Evolutionary conservation across 2,113 vertebrate genomes (phyloP), one percentile per base, ranked within the genome.

Genomic region (Neolamprologus ventralis): DNA sequence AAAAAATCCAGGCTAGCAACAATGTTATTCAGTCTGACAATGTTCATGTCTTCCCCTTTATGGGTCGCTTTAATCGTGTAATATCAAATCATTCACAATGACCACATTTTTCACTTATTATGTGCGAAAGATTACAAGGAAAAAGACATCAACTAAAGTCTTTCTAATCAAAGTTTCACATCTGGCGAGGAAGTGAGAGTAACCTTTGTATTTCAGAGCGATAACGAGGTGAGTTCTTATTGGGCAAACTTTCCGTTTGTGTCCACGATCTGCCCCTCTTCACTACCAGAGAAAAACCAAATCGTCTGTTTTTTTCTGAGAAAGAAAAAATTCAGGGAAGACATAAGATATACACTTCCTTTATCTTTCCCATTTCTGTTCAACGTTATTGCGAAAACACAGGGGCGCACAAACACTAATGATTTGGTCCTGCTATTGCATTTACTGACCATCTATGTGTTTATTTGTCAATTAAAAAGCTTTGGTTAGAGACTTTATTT

Each of bases 121-220:
- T n/a, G 26, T 78, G 45, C 5, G 5, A 51, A 51, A 13, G 45
- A 51, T 12, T 51, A 78, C 73, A 1, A 78, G 45, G 8, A n/a
- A 49, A 49, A 47, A 33, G 26, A 33, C 17, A 51, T 0, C 45
- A 51, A 78, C 28, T 78, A 78, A 78, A 51, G 26, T 19, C 28
- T 19, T n/a, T 78, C 26, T 49, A 78, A 51, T 78, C 45, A 33
- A 78, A 51, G 73, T 51, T 49, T 78, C 87, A 85, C 37, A 84
- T 90, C 79, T 33, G 57, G 14, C 7, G 71, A 42, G 94, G 94
- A 94, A 94, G 88, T 94, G 92, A 92, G 85, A 91, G 33, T 87
- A 92, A 85, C 90, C 83, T 92, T 91, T 82, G 42, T 71, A 31
- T 71, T 53, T 35, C 8, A 9, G 26, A 21, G 11, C 6, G 26